Evolutionary conservation across 2,888 invertebrate genomes (phyloP), one percentile per base, ranked within the genome.

Genomic region (Orchestes rusci): DNA sequence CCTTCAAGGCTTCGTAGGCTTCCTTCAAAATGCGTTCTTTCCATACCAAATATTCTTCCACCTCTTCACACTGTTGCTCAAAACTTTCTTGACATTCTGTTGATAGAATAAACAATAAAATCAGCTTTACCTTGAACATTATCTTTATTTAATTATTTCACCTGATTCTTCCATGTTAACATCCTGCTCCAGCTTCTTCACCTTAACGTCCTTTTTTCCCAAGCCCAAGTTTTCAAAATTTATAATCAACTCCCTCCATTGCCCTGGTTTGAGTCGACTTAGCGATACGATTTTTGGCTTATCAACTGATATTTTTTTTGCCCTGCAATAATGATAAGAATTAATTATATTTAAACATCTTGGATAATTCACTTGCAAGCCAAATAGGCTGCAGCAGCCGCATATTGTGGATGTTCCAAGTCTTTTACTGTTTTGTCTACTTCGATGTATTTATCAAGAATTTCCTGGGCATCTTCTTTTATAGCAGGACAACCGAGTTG

Each of bases 1-100:
- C n/a, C 17, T 39, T 31, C 8, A 54, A 33, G 13, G 51, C 53
- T 27, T 44, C 45, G 39, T 54, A 51, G 12, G 79, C 74, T 7
- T 65, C 59, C 48, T 72, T 67, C 13, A 80, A 55, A 62, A 81
- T 76, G 27, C 79, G 68, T 16, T 63, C 64, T 48, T 75, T 79
- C 81, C 81, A 82, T 10, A 70, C 70, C 44, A 77, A 74, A 50
- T 81, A 81, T 1, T 75, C 69, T 60, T 81, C 80, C 33, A 69
- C 56, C 44, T 57, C 56, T 1, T 23, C 23, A 7, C 10, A 10
- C 10, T 23, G 7, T 10, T 23, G 23, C 10, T 23, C n/a, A n/a
- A n/a, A 16, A 7, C 39, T 17, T 10, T 43, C 38, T 41, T 50
- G 40, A n/a, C 36, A 30, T 36, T 46, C 43, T 47, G 17, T 27